Evolutionary conservation across 1,140 invertebrate genomes (phyloP), one percentile per base, ranked within the genome.

Genomic region (Venturia canescens): DNA sequence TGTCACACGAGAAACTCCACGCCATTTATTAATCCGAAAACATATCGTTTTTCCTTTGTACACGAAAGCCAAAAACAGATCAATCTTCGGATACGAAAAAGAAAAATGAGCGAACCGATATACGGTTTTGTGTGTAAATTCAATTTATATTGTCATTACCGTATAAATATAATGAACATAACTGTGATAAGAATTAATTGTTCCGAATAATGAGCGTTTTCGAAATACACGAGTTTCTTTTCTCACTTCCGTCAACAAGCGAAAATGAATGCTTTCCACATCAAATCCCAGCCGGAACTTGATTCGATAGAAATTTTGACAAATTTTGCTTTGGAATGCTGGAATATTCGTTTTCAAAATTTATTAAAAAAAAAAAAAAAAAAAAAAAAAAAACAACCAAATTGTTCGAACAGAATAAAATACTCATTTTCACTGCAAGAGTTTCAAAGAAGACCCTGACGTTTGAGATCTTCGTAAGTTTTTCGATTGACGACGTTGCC

Each of bases 401-500:
- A n/a, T n/a, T n/a, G n/a, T n/a, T n/a, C n/a, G n/a, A n/a, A n/a
- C n/a, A n/a, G n/a, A n/a, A n/a, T n/a, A n/a, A n/a, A n/a, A n/a
- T n/a, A n/a, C n/a, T 57, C 18, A 16, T 57, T 38, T 34, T 38
- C 50, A 3, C 7, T 9, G 38, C 13, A 44, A 1, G 11, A 44
- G 7, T 16, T 87, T 89, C 94, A 99, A 29, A 99, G 93, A 76
- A 99, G 93, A 75, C 99, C 99, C 93, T 99, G 99, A 90, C 99
- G 93, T 90, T 99, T 99, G 77, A 99, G 94, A 95, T 99, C 98
- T 91, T 99, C 98, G 89, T 96, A 99, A 0, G 98, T 99, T 92
- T 99, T 99, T 81, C 98, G 95, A 92, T 98, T 99, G 0, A 99
- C 98, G 21, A 99, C 99, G 94, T 99, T 99, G 34, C 99, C 99